phyloP scores from a whole-genome alignment of 2,797 vertebrate species.

The Adrianichthys oophorus region DNA sequence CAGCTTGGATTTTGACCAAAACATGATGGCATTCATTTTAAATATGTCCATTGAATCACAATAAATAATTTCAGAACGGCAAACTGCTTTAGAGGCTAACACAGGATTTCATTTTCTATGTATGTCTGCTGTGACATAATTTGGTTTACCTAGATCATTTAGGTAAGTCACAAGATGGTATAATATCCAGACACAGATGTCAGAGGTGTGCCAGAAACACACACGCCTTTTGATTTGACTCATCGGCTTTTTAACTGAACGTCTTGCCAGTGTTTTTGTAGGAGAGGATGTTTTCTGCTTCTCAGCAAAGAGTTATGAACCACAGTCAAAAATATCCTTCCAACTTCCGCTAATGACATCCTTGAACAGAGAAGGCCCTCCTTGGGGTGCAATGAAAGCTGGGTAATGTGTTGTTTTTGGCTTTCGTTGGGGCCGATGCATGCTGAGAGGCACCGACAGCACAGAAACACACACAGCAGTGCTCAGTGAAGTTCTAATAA shows the following conservation, averaged over 20 bases:
- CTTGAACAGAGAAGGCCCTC: conserved; percentile 44
- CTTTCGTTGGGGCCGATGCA: conserved; percentile 31
- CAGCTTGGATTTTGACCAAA: too few species aligned
- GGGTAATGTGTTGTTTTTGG: conserved; percentile 66
- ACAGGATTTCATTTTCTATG: too few species aligned
- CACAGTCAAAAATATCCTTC: conserved; percentile 59
- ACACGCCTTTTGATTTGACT: conserved; percentile 9
- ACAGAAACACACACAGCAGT: conserved; percentile 13
- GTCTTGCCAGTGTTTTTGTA: conserved; percentile 20
- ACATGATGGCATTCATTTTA: too few species aligned
- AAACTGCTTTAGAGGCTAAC: too few species aligned
- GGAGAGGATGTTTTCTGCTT: conserved; percentile 45
- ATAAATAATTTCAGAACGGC: too few species aligned
- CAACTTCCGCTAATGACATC: conserved; percentile 60
- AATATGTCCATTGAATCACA: too few species aligned
- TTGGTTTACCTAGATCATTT: too few species aligned
- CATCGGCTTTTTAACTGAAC: conserved; percentile 5
- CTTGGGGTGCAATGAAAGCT: conserved; percentile 57
- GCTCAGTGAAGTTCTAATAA: conserved; percentile 6
- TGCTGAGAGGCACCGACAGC: conserved; percentile 18
- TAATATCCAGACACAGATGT: conserved; percentile 1
- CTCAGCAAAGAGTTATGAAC: conserved; percentile 49
- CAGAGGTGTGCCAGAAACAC: background rate
- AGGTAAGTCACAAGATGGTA: too few species aligned
- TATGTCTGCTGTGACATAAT: too few species aligned